Evolutionary conservation across 1,140 invertebrate genomes (phyloP).

Genomic region (Drosophila equinoxialis): DNA sequence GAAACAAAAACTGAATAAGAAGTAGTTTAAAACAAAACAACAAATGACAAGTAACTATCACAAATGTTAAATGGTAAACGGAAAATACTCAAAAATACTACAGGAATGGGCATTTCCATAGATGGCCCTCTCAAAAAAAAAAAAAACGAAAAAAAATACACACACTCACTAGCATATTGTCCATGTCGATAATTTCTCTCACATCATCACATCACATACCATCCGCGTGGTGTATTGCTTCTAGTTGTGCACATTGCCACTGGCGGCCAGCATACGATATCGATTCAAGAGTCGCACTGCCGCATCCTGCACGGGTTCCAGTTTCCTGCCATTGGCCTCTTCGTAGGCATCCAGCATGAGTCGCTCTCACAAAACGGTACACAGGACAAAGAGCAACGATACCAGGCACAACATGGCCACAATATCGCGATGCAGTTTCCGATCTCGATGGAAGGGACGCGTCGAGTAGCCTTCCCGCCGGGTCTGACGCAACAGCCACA

Average conservation of each 20-base stretch:
- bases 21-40: neutral
- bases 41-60: constrained; percentile 57
- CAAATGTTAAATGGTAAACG: constrained; percentile 60
- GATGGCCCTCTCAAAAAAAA: constrained; percentile 7
- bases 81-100: constrained; percentile 51
- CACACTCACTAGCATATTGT: constrained; percentile 73
- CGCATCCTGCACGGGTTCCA: constrained; percentile 64
- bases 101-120: constrained; percentile 43
- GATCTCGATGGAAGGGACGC: constrained; percentile 74
- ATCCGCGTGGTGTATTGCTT: neutral
- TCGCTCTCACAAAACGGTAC: constrained; percentile 81
- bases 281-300: constrained; percentile 64
- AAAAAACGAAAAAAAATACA: constrained; percentile 21
- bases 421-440: constrained; percentile 77
- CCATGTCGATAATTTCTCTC: constrained; percentile 24
- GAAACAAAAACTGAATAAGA: constrained; percentile 14
- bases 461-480: constrained; percentile 72
- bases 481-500: constrained; percentile 82
- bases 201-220: neutral
- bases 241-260: constrained; percentile 66
- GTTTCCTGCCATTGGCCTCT: constrained; percentile 58
- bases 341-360: constrained; percentile 70
- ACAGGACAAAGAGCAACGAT: constrained; percentile 74
- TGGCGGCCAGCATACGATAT: constrained; percentile 71
- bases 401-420: constrained; percentile 81